A percentile compares a stretch with the other conserved stretches of the same genome.
These are phyloP conservation scores for Orthonyx spaldingii DNA, from an alignment of 2,113 vertebrate genomes.

Conservation along the genomic window DNA sequence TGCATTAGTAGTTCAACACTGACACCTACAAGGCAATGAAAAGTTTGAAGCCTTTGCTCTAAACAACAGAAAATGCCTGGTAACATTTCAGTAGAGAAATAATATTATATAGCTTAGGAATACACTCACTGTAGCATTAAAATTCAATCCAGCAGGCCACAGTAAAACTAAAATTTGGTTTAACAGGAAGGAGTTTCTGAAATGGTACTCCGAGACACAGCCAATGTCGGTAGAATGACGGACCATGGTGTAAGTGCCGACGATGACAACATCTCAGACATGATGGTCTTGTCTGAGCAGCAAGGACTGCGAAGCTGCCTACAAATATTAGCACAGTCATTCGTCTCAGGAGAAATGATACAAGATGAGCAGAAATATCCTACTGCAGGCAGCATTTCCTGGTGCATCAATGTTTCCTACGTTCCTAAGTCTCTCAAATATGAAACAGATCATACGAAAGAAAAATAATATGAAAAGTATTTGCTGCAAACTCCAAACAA, in stretches of 20 bases:
- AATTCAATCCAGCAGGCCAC: background rate
- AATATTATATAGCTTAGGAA: background rate
- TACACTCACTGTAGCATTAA: background rate
- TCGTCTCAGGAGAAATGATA: slow-evolving; percentile 49
- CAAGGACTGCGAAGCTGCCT: background rate
- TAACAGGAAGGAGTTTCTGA: background rate
- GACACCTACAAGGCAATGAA: background rate
- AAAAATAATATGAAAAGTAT: slow-evolving; percentile 28
- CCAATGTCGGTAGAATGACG: fast-evolving
- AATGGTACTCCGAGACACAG: background rate
- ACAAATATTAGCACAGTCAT: background rate
- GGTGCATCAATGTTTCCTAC: slow-evolving; percentile 48
- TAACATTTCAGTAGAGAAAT: background rate
- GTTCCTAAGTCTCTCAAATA: slow-evolving; percentile 42
- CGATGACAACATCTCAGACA: background rate
- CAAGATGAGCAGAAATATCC: slow-evolving; percentile 36
- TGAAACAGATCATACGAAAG: slow-evolving; percentile 22
- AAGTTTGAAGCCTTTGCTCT: background rate
- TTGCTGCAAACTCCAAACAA: slow-evolving; percentile 46
- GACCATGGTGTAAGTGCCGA: fast-evolving
- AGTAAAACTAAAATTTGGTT: background rate
- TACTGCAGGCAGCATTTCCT: slow-evolving; percentile 8
- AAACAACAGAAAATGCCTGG: background rate
- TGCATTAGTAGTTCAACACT: background rate
- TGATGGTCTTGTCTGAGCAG: background rate